phyloP scores from a whole-genome alignment of 2,113 vertebrate genomes.

The Caretta caretta region DNA sequence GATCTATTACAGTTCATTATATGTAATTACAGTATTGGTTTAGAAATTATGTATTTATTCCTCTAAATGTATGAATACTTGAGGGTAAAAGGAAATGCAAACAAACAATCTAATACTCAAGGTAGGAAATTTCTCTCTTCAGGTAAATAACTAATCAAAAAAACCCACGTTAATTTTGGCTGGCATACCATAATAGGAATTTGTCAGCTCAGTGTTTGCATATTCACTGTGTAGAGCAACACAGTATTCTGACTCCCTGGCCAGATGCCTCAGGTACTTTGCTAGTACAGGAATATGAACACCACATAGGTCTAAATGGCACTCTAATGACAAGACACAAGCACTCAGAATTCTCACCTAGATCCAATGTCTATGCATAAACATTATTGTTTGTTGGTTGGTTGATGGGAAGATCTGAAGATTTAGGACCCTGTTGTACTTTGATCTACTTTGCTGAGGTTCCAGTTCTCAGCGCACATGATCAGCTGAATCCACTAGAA shows the following conservation, averaged over 20 bases:
- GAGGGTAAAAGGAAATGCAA: conserved; percentile 62
- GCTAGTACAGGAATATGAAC: background rate
- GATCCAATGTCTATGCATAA: background rate
- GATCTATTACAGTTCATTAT: conserved; percentile 46
- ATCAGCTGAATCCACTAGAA: background rate
- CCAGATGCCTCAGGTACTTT: background rate
- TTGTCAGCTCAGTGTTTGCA: background rate
- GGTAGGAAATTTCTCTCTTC: conserved; percentile 58
- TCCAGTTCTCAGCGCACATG: background rate
- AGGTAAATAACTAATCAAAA: conserved; percentile 69
- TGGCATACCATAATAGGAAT: conserved; percentile 3
- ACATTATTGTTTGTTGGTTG: background rate
- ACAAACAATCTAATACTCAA: conserved; percentile 56
- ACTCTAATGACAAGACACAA: background rate
- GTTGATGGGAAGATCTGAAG: background rate
- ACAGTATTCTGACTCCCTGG: rapidly evolving
- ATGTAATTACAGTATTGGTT: conserved; percentile 57
- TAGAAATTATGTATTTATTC: conserved; percentile 69
- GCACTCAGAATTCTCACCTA: background rate
- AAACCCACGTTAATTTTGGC: background rate
- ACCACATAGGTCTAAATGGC: background rate
- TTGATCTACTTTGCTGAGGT: background rate
- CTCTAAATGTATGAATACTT: conserved; percentile 55
- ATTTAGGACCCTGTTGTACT: background rate
- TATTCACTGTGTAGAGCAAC: background rate